A percentile compares a stretch with the other conserved stretches of the same genome.
These are phyloP conservation scores for Acholoe squamosa DNA, from an alignment of 2,888 invertebrate species.

Conservation along the genomic window DNA sequence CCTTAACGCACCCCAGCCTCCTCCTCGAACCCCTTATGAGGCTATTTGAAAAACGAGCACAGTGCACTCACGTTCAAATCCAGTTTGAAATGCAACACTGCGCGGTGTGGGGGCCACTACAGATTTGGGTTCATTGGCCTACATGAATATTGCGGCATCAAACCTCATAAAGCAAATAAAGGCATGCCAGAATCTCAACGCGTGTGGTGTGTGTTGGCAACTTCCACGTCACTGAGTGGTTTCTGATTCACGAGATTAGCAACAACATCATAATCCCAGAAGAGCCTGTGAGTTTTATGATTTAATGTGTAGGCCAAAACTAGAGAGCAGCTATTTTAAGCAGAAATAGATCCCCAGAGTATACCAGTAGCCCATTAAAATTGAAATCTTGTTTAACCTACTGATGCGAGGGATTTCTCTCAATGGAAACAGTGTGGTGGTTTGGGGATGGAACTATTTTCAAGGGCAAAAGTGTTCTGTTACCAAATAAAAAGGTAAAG, in stretches of 20 bases:
- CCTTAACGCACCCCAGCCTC: no score
- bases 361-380: neutral
- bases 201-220: neutral
- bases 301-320: neutral
- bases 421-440: neutral
- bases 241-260: neutral
- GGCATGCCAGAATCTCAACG: neutral
- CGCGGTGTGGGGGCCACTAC: neutral
- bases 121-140: constrained; percentile 41
- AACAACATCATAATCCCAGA: neutral
- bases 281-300: neutral
- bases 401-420: neutral
- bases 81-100: constrained; percentile 44
- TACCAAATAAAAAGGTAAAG: neutral
- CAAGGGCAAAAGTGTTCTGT: neutral
- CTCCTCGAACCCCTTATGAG: constrained; percentile 1
- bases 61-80: constrained; percentile 26
- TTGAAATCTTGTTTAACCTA: neutral
- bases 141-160: constrained; percentile 51
- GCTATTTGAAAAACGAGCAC: constrained; percentile 34
- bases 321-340: neutral
- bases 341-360: neutral
- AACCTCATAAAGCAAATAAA: neutral
- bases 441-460: neutral
- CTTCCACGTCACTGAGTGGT: neutral